Percentiles rank a stretch among this genome's conserved stretches.
phyloP scores from a whole-genome alignment of 2,888 invertebrate species.

The Azorinus chamasolen region DNA sequence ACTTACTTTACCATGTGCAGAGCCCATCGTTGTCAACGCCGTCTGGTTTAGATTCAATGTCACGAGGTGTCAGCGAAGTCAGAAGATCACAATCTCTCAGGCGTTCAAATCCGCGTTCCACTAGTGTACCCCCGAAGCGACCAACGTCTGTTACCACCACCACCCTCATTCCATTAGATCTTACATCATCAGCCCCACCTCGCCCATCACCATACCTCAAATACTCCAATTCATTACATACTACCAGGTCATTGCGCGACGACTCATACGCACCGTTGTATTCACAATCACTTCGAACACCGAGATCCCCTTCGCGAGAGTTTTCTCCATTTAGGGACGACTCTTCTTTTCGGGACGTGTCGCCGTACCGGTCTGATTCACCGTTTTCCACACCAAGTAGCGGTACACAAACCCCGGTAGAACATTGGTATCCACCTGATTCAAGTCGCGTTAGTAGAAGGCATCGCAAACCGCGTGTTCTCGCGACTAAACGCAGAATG shows the following conservation, averaged over 20 bases:
- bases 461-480: slow-evolving; percentile 61
- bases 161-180: slow-evolving; percentile 42
- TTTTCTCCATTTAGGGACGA: slow-evolving; percentile 36
- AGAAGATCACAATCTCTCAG: slow-evolving; percentile 37
- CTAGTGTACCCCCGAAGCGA: slow-evolving; percentile 50
- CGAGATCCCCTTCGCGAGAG: slow-evolving; percentile 37
- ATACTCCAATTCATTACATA: slow-evolving; percentile 40
- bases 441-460: slow-evolving; percentile 22
- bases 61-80: slow-evolving; percentile 8
- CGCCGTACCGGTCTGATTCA: slow-evolving; percentile 33
- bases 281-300: slow-evolving; percentile 37
- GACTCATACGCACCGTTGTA: slow-evolving; percentile 53
- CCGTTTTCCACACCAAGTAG: slow-evolving; percentile 44
- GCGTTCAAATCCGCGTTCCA: slow-evolving; percentile 32
- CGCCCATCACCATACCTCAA: slow-evolving; percentile 48
- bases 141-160: slow-evolving; percentile 41
- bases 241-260: slow-evolving; percentile 26
- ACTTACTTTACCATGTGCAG: slow-evolving; percentile 22
- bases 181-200: slow-evolving; percentile 37
- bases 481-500: slow-evolving; percentile 60
- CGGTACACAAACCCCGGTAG: slow-evolving; percentile 52
- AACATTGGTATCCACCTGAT: slow-evolving; percentile 10
- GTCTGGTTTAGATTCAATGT: background rate
- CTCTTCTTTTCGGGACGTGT: slow-evolving; percentile 43
- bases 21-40: slow-evolving; percentile 13